A percentile compares a stretch with the other conserved stretches of the same genome.
Evolutionary conservation across 2,113 vertebrate species (phyloP).

Genomic region (Seriola rivoliana): DNA sequence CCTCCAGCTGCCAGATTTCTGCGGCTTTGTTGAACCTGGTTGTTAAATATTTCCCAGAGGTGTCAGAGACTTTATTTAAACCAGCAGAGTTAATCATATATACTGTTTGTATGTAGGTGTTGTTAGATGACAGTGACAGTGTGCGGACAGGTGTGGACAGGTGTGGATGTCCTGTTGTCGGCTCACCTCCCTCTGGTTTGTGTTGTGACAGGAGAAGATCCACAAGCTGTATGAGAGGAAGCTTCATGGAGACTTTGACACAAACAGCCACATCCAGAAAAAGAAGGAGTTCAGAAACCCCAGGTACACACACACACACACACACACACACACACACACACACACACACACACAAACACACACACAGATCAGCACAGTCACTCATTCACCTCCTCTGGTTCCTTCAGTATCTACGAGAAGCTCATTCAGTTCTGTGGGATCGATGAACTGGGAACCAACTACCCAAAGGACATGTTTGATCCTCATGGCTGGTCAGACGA

Average conservation of each 20-base stretch:
- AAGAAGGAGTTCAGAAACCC: constrained; percentile 99
- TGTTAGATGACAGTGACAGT: too few relatives aligned
- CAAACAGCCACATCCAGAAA: constrained; percentile 96
- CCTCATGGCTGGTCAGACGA: constrained; percentile 98
- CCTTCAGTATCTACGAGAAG: constrained; percentile 96
- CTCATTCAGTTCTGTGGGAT: constrained; percentile 98
- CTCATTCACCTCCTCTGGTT: not conserved
- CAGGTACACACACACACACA: constrained; percentile 82
- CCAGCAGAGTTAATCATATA: not conserved
- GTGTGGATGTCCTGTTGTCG: not conserved
- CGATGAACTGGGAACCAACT: constrained; percentile 98
- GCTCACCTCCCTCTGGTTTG: not conserved
- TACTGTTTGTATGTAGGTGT: too few relatives aligned
- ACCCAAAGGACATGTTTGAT: constrained; percentile 99
- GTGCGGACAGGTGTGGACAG: too few relatives aligned
- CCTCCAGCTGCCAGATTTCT: constrained; percentile 40
- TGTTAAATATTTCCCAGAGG: constrained; percentile 72
- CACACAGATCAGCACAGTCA: not conserved
- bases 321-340: not conserved
- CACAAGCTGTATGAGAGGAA: constrained; percentile 95
- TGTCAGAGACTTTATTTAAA: constrained; percentile 49
- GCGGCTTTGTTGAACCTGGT: not conserved
- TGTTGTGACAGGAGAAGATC: constrained; percentile 92
- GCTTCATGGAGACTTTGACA: constrained; percentile 95
- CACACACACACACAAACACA: constrained; percentile 1